Base-by-base conservation (phyloP, 2,888 invertebrate species). In the Shargacucullia verbasci region DNA sequence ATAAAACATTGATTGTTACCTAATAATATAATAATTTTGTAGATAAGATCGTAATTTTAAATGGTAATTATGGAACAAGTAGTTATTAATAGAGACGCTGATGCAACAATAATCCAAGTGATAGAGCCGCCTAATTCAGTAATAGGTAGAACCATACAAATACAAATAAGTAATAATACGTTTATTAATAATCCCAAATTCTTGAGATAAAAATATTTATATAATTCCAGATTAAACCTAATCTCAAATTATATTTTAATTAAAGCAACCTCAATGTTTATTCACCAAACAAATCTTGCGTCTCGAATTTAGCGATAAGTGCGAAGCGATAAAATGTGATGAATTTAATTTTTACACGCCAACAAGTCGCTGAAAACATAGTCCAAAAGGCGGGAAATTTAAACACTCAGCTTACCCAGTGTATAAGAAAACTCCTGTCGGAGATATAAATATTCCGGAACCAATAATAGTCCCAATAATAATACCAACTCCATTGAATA, bases 381-480 rank as follows among this genome's bases (percentile, higher is more conserved):
- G 29, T 6, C 41, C n/a, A 41, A 69, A 69, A 73, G 70, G 87
- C 89, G 89, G 83, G 84, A 89, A 86, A 80, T 65, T 77, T 65
- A 40, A 80, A 49, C 52, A 63, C 45, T 60, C 44, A 59, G 92
- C 95, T 95, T 86, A 95, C 95, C 95, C 94, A 38, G 96, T 96
- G 75, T 95, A 94, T 54, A 86, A 78, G 81, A 95, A 96, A 66
- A 97, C 97, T 73, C 97, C 97, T 69, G 97, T 97, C n/a, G 98
- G 98, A 27, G 98, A 97, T 75, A 99, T 97, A 88, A 99, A 99
- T 77, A 99, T 98, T 48, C 99, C 99, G 60, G 98, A 95, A 40
- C 99, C 99, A 70, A 98, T 97, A 79, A 98, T 98, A 29, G 97
- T 97, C 35, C 98, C 98, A 39, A 98, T 97, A 80, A 98, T 98